Evolutionary conservation across 2,113 vertebrate genomes (phyloP).

Genomic region (Panurus biarmicus): DNA sequence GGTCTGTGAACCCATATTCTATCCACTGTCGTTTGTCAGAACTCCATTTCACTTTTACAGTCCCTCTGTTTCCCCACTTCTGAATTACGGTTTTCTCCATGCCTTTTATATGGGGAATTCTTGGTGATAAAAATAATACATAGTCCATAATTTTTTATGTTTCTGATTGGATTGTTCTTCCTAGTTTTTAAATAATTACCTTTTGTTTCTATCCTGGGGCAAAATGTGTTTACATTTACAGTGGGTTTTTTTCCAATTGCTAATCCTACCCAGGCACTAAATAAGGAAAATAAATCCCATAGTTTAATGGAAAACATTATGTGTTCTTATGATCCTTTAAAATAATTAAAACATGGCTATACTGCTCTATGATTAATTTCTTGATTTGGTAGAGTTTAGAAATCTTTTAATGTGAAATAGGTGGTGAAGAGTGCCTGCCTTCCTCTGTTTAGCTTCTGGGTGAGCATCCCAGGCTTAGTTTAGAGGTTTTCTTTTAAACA

Average conservation of each 20-base stretch:
- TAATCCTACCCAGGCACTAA: background rate
- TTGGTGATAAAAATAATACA: background rate
- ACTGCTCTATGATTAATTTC: background rate
- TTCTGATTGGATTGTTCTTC: background rate
- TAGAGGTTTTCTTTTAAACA: background rate
- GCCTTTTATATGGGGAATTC: background rate
- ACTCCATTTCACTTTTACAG: conserved; percentile 6
- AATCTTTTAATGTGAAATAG: background rate
- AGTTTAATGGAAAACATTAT: background rate
- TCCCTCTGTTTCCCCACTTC: background rate
- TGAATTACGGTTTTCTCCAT: background rate
- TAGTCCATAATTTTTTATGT: background rate
- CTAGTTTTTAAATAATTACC: background rate
- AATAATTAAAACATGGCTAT: background rate
- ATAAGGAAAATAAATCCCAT: background rate
- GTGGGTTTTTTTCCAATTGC: background rate
- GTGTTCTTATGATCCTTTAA: background rate
- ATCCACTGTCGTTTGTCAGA: background rate
- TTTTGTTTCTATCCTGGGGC: background rate
- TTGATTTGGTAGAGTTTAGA: background rate
- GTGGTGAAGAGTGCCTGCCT: background rate
- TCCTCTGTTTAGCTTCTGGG: background rate
- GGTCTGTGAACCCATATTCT: background rate
- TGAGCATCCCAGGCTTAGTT: background rate
- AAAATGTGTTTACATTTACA: background rate